Evolutionary conservation across 1,140 invertebrate species (phyloP).

Genomic region (Oncopeltus fasciatus): DNA sequence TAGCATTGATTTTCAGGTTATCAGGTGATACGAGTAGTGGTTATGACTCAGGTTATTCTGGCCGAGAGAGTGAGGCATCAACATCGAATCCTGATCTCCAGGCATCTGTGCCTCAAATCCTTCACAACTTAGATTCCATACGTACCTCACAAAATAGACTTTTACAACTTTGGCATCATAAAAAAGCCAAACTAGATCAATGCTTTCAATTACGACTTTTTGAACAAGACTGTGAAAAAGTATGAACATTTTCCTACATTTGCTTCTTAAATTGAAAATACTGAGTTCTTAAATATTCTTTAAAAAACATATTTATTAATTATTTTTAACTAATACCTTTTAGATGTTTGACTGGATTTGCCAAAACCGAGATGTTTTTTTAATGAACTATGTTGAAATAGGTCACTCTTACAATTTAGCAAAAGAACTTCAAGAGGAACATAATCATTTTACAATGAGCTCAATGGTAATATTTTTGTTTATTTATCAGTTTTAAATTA

Average conservation of each 20-base stretch:
- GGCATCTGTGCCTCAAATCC: conserved; percentile 45
- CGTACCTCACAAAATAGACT: conserved; percentile 79
- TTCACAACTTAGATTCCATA: conserved; percentile 66
- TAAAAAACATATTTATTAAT: conserved; percentile 4
- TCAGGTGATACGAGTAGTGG: conserved; percentile 30
- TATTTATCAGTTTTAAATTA: too few species aligned
- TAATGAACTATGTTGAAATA: conserved; percentile 91
- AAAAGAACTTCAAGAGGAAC: conserved; percentile 84
- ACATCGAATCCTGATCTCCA: conserved; percentile 55
- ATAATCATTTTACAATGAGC: conserved; percentile 86
- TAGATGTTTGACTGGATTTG: conserved; percentile 97
- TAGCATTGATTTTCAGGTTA: conserved; percentile 27
- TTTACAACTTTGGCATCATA: conserved; percentile 83
- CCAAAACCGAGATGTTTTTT: conserved; percentile 84
- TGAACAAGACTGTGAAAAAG: conserved; percentile 93
- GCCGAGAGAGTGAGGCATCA: conserved; percentile 39
- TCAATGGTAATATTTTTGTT: conserved; percentile 62
- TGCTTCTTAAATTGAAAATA: neutral
- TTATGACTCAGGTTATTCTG: conserved; percentile 39
- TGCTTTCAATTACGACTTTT: conserved; percentile 88
- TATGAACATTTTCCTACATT: conserved; percentile 30
- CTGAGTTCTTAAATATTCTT: neutral
- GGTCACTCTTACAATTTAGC: conserved; percentile 83
- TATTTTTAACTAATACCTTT: conserved; percentile 26
- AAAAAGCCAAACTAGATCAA: conserved; percentile 84